Evolutionary conservation across 1,140 invertebrate species (phyloP), one percentile per base, ranked within the genome.

Genomic region (Pseudachorutes palmiensis): DNA sequence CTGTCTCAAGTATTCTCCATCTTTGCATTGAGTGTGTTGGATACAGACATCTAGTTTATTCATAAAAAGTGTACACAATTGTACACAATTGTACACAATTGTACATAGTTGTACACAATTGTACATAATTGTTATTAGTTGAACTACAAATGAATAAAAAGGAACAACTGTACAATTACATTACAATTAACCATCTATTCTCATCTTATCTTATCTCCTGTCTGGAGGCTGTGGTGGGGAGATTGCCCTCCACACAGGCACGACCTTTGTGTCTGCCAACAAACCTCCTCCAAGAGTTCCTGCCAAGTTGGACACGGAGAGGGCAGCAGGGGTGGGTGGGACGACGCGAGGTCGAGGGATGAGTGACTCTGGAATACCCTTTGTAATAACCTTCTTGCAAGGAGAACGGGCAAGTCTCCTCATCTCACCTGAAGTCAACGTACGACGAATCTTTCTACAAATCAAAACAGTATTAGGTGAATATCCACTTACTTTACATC

Each of bases 321-420:
- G 26, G 30, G 58, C 26, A 3, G 58, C 26, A 12, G 58, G 58
- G 2, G 61, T 26, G 2, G 36, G 61, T 33, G 33, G 30, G 16
- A 62, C 30, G 16, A 48, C 2, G 2, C 45, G n/a, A 28, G 66
- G 64, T 19, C n/a, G 1, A 14, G n/a, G 9, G 19, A 64, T 55
- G 9, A 36, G 14, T 12, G 22, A 45, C 29, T 41, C 61, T 26
- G 30, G 29, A 55, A 78, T 75, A 48, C 77, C 75, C 64, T 81
- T 80, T 5, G 77, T 75, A 67, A 81, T 80, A 74, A 88, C 78
- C 77, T 84, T 83, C 75, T 88, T 84, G 90, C 92, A 94, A 3
- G 93, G 94, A 75, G 94, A 92, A 59, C 94, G 86, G 28, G 92
- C 93, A 36, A 91, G 88, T 75, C 92, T 83, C 75, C 92, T 83